These are phyloP conservation scores for Mylabris phalerata DNA, from an alignment of 1,140 invertebrate genomes.

Conservation along the genomic window DNA sequence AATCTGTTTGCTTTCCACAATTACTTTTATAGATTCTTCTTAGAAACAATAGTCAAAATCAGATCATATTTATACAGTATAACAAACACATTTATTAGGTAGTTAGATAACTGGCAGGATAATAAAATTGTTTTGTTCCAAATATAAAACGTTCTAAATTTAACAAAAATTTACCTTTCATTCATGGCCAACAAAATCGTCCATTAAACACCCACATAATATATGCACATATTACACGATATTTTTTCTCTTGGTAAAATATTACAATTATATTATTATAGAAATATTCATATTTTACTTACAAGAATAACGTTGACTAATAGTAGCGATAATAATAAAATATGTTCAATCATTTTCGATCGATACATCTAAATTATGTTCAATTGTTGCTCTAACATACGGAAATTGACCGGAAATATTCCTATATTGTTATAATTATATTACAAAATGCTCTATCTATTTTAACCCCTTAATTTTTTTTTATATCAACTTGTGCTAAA, in stretches of 20 bases:
- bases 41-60: not conserved
- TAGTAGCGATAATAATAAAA: not conserved
- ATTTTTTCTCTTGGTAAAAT: not conserved
- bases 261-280: not conserved
- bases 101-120: slow-evolving; percentile 17
- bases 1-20: not conserved
- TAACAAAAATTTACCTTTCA: slow-evolving; percentile 15
- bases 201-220: slow-evolving; percentile 13
- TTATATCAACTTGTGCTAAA: not conserved
- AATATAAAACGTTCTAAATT: slow-evolving; percentile 15
- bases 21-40: not conserved
- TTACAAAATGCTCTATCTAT: no score
- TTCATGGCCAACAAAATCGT: slow-evolving; percentile 20
- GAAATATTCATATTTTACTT: not conserved
- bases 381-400: no score
- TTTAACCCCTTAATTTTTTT: not conserved
- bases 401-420: no score
- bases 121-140: slow-evolving; percentile 15
- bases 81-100: slow-evolving; percentile 17
- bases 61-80: slow-evolving; percentile 11
- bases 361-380: no score
- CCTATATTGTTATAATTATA: no score
- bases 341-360: not conserved
- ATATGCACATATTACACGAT: not conserved
- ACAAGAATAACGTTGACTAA: not conserved